Evolutionary conservation across 2,888 invertebrate species (phyloP).

Genomic region (Empis stercorea): DNA sequence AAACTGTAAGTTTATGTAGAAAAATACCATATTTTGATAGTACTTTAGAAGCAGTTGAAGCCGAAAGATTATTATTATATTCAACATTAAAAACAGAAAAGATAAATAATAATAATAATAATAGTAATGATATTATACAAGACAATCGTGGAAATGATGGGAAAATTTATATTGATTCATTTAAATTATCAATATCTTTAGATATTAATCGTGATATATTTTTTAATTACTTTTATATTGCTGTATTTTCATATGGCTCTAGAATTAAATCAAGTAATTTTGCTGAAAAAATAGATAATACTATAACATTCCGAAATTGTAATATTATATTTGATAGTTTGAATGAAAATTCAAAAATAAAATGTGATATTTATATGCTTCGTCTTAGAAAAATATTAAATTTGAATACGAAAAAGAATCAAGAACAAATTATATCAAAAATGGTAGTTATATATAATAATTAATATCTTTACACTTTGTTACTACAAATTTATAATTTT

Average conservation of each 20-base stretch:
- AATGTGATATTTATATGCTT: constrained; percentile 37
- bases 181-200: constrained; percentile 26
- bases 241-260: constrained; percentile 28
- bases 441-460: background rate
- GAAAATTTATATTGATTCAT: constrained; percentile 20
- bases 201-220: constrained; percentile 27
- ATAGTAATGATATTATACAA: constrained; percentile 4
- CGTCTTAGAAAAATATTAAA: constrained; percentile 31
- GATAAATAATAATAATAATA: constrained; percentile 5
- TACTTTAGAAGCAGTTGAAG: constrained; percentile 40
- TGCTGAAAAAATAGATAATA: constrained; percentile 25
- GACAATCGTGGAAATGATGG: constrained; percentile 1
- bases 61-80: constrained; percentile 37
- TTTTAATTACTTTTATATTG: constrained; percentile 34
- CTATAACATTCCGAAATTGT: constrained; percentile 28
- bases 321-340: constrained; percentile 30
- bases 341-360: constrained; percentile 32
- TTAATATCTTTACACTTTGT: background rate
- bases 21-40: constrained; percentile 36
- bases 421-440: background rate
- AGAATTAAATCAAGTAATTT: constrained; percentile 31
- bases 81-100: constrained; percentile 23
- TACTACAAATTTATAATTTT: background rate
- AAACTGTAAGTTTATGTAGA: constrained; percentile 37
- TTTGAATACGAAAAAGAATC: constrained; percentile 12